A percentile compares a stretch with the other conserved stretches of the same genome.
phyloP scores from a whole-genome alignment of 1,140 invertebrate genomes.

The Nautilus pompilius region DNA sequence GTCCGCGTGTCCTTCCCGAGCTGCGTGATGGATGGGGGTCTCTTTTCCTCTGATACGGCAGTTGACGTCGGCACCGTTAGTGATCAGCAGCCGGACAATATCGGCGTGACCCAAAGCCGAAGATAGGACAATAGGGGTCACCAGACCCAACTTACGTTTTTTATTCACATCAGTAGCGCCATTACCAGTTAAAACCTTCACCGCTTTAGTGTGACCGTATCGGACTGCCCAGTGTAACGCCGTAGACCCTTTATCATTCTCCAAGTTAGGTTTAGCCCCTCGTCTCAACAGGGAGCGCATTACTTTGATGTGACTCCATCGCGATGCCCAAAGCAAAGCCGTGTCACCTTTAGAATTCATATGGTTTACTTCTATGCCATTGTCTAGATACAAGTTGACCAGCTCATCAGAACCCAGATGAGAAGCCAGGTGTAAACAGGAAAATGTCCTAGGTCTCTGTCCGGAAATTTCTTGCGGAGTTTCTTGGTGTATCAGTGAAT shows the following conservation, averaged over 20 bases:
- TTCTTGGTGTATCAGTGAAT: conserved; percentile 27
- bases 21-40: conserved; percentile 43
- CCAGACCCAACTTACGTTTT: conserved; percentile 39
- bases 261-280: conserved; percentile 29
- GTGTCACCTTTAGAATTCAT: conserved; percentile 45
- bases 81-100: conserved; percentile 36
- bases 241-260: conserved; percentile 52
- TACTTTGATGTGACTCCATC: too few relatives aligned
- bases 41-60: conserved; percentile 34
- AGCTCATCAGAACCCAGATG: conserved; percentile 35
- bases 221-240: conserved; percentile 51
- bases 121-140: conserved; percentile 43
- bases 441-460: conserved; percentile 42
- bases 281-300: neutral
- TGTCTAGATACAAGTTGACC: conserved; percentile 28
- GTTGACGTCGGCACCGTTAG: conserved; percentile 41
- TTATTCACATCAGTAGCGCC: conserved; percentile 35
- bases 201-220: conserved; percentile 37
- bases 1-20: conserved; percentile 33
- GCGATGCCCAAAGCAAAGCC: conserved; percentile 49
- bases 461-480: conserved; percentile 40
- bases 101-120: conserved; percentile 38
- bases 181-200: conserved; percentile 26
- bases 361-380: conserved; percentile 33
- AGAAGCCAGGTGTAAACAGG: conserved; percentile 42